Percentiles rank a stretch among this genome's conserved stretches.
phyloP scores from a whole-genome alignment of 2,797 vertebrate species.

The Sternotherus odoratus region DNA sequence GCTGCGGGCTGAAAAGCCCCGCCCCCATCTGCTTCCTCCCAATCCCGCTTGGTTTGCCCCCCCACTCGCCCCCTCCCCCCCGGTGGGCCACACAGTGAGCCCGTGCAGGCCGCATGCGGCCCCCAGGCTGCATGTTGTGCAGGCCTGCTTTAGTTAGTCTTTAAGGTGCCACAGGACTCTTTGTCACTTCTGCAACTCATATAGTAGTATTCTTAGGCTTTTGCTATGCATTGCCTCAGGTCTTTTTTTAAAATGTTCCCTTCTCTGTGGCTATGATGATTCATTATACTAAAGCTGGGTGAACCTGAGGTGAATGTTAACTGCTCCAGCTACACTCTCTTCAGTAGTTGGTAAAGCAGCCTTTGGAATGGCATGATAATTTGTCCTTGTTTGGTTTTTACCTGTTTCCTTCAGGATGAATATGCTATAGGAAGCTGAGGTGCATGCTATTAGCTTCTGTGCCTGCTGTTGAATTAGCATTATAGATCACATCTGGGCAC shows the following conservation, averaged over 20 bases:
- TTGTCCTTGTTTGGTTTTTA: neutral
- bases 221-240: slow-evolving; percentile 56
- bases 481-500: neutral
- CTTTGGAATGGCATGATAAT: neutral
- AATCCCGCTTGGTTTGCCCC: too few relatives aligned
- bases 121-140: too few relatives aligned
- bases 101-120: too few relatives aligned
- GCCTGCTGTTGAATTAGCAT: neutral
- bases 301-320: slow-evolving; percentile 62
- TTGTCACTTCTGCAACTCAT: too few relatives aligned
- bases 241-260: slow-evolving; percentile 33
- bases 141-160: too few relatives aligned
- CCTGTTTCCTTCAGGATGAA: neutral
- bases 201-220: slow-evolving; percentile 58
- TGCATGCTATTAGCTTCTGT: fast-evolving
- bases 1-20: too few relatives aligned
- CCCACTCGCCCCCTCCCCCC: too few relatives aligned
- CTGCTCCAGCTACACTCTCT: neutral
- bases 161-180: too few relatives aligned
- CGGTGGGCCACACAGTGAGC: too few relatives aligned
- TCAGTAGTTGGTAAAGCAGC: neutral
- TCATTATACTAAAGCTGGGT: slow-evolving; percentile 55
- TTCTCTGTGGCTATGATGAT: slow-evolving; percentile 61
- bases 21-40: too few relatives aligned
- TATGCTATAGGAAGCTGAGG: neutral